Evolutionary conservation across 2,113 vertebrate genomes (phyloP).

Genomic region (Corythoichthys intestinalis): DNA sequence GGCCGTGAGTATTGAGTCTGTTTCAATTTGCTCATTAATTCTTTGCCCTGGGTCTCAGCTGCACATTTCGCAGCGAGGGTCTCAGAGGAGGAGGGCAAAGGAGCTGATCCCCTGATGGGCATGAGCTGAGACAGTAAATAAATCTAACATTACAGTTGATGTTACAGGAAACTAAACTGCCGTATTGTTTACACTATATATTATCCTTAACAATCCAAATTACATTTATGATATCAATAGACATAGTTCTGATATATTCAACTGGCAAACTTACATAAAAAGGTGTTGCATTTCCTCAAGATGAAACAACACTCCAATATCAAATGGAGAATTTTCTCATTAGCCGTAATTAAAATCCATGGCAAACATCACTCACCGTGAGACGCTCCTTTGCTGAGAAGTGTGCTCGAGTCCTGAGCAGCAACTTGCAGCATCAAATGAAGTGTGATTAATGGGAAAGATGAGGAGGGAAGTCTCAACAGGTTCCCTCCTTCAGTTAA

Average conservation of each 20-base stretch:
- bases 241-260: not conserved
- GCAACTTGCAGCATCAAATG: conserved; percentile 49
- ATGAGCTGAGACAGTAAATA: conserved; percentile 46
- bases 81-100: conserved; percentile 57
- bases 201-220: not conserved
- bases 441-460: conserved; percentile 43
- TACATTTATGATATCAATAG: not conserved
- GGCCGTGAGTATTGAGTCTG: conserved; percentile 25
- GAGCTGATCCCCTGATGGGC: conserved; percentile 45
- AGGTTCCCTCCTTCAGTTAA: conserved; percentile 69
- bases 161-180: not conserved
- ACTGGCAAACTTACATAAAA: not conserved
- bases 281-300: not conserved
- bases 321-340: not conserved
- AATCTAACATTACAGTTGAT: conserved; percentile 33
- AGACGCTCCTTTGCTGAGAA: conserved; percentile 21
- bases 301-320: no score
- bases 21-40: conserved; percentile 71
- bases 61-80: conserved; percentile 54
- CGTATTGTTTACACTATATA: no score
- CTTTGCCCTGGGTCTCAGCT: conserved; percentile 72
- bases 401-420: conserved; percentile 22
- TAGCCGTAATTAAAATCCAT: not conserved
- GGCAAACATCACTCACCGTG: conserved; percentile 49
- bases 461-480: conserved; percentile 54